Evolutionary conservation across 2,113 vertebrate species (phyloP).

Genomic region (Myiopsitta monachus): DNA sequence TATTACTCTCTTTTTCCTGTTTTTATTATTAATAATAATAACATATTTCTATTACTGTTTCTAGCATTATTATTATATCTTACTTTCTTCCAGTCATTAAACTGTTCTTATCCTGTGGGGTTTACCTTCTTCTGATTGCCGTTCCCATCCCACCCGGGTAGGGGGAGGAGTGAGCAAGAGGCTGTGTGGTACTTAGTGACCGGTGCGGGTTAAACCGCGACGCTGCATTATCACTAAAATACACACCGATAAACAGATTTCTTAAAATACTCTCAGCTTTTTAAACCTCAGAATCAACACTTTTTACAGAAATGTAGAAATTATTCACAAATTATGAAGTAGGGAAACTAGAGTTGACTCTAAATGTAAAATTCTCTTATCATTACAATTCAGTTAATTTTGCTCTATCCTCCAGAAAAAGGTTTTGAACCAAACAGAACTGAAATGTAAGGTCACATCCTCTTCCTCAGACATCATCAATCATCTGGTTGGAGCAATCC

Average conservation of each 20-base stretch:
- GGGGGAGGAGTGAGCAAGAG: not conserved
- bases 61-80: not conserved
- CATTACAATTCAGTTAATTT: not conserved
- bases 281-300: not conserved
- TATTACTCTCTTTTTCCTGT: not conserved
- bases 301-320: not conserved
- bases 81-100: not conserved
- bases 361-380: not conserved
- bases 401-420: not conserved
- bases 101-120: not conserved
- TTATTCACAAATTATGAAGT: not conserved
- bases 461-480: not conserved
- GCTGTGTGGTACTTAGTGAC: not conserved
- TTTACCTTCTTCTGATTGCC: not conserved
- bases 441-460: not conserved
- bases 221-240: not conserved
- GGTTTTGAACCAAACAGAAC: not conserved
- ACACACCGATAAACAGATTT: not conserved
- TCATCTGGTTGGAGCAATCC: too few species aligned
- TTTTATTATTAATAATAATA: not conserved
- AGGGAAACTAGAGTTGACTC: not conserved
- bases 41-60: not conserved
- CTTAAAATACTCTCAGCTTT: not conserved
- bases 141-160: not conserved
- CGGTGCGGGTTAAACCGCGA: not conserved